A percentile compares a stretch with the other conserved stretches of the same genome.
Evolutionary conservation across 2,888 invertebrate genomes (phyloP).

Genomic region (Erpobdella octoculata): DNA sequence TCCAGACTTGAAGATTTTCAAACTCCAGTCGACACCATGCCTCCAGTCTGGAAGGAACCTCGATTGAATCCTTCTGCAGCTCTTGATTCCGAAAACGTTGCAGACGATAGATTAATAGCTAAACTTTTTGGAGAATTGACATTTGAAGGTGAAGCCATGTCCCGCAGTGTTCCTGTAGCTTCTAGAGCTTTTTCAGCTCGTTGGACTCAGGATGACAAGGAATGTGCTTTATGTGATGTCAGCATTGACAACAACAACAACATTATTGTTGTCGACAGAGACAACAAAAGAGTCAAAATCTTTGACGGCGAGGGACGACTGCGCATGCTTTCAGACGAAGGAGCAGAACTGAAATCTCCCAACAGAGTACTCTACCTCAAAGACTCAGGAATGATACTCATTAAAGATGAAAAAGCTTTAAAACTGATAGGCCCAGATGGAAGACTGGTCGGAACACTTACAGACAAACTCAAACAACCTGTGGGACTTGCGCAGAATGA

Average conservation of each 20-base stretch:
- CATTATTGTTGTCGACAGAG: conserved; percentile 37
- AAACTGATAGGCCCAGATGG: conserved; percentile 35
- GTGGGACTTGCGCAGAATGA: conserved; percentile 36
- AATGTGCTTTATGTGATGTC: conserved; percentile 38
- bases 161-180: conserved; percentile 24
- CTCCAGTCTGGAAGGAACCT: conserved; percentile 38
- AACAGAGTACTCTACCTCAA: conserved; percentile 34
- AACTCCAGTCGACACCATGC: conserved; percentile 28
- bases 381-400: conserved; percentile 29
- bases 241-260: conserved; percentile 34
- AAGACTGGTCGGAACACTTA: conserved; percentile 32
- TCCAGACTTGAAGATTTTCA: conserved; percentile 36
- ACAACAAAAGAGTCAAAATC: conserved; percentile 38
- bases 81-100: conserved; percentile 10
- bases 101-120: conserved; percentile 27
- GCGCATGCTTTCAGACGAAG: conserved; percentile 24
- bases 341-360: conserved; percentile 33
- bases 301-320: conserved; percentile 32
- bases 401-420: conserved; percentile 38
- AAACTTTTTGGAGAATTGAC: conserved; percentile 37
- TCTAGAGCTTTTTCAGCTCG: conserved; percentile 20
- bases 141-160: conserved; percentile 38
- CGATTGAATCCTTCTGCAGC: conserved; percentile 36
- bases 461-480: conserved; percentile 37
- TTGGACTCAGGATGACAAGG: conserved; percentile 28